Percentiles rank a stretch among this genome's conserved stretches.
phyloP scores from a whole-genome alignment of 2,797 vertebrate species.

The Myiotriccus ornatus region DNA sequence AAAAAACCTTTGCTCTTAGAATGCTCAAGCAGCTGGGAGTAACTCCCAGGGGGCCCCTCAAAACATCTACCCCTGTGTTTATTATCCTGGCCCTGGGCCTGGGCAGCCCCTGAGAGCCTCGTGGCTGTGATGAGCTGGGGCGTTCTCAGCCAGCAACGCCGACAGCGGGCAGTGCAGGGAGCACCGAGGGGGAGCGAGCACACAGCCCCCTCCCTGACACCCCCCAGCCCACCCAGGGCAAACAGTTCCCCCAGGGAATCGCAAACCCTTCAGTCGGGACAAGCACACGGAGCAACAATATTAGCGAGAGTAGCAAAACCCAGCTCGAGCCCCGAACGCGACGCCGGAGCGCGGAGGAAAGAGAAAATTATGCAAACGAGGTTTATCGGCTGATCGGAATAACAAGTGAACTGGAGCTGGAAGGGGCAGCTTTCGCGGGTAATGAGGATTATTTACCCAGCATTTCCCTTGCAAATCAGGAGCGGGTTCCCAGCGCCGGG shows the following conservation, averaged over 20 bases:
- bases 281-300: rapidly evolving
- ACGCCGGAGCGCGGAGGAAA: background rate
- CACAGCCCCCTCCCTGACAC: background rate
- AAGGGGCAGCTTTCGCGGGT: constrained; percentile 36
- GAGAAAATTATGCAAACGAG: background rate
- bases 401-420: constrained; percentile 32
- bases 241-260: background rate
- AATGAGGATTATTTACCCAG: constrained; percentile 71
- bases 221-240: background rate
- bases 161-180: background rate
- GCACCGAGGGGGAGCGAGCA: background rate
- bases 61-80: background rate
- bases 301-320: background rate
- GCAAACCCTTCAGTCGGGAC: rapidly evolving
- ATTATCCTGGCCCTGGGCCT: background rate
- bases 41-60: background rate
- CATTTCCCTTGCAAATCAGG: constrained; percentile 85
- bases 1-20: background rate
- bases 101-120: background rate
- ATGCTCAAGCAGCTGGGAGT: background rate
- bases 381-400: constrained; percentile 37
- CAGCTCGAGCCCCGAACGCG: rapidly evolving
- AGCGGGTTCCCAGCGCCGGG: constrained; percentile 33
- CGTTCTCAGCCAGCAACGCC: background rate
- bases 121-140: background rate